phyloP scores from a whole-genome alignment of 2,113 vertebrate genomes.

The Nycticebus coucang region DNA sequence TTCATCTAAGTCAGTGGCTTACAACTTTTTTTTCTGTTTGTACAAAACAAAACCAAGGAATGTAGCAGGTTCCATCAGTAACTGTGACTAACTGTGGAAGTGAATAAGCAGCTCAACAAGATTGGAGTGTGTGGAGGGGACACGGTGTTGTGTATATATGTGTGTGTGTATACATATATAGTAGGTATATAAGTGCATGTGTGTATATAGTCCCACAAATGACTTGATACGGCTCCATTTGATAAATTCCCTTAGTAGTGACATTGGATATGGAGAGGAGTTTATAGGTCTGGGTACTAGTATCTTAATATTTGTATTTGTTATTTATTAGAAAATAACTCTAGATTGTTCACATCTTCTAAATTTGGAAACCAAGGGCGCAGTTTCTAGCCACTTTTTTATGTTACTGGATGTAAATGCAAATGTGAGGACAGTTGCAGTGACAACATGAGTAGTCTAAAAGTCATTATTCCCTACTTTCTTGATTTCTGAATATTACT shows the following conservation, averaged over 20 bases:
- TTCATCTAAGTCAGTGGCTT: conserved; percentile 29
- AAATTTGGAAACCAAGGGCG: conserved; percentile 13
- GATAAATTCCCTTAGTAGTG: not conserved
- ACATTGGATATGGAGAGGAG: not conserved
- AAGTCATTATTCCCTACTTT: not conserved
- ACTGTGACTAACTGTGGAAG: not conserved
- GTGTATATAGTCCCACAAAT: not conserved
- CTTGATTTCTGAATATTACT: conserved; percentile 7
- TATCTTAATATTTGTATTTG: not conserved
- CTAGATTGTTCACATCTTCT: not conserved
- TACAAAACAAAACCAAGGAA: conserved; percentile 13
- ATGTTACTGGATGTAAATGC: not conserved
- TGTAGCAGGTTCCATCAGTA: not conserved
- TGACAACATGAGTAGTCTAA: not conserved
- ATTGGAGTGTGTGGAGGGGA: not conserved
- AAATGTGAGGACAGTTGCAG: not conserved
- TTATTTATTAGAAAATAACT: conserved; percentile 12
- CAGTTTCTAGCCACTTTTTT: not conserved
- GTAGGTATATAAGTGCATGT: too few species aligned
- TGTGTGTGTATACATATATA: not conserved
- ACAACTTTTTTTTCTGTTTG: conserved; percentile 3
- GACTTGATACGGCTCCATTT: not conserved
- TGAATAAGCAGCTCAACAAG: not conserved
- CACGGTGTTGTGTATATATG: not conserved
- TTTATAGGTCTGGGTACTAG: not conserved